These are phyloP conservation scores for Caenorhabditis parvicauda DNA, from an alignment of 2,888 invertebrate genomes.

Conservation along the genomic window DNA sequence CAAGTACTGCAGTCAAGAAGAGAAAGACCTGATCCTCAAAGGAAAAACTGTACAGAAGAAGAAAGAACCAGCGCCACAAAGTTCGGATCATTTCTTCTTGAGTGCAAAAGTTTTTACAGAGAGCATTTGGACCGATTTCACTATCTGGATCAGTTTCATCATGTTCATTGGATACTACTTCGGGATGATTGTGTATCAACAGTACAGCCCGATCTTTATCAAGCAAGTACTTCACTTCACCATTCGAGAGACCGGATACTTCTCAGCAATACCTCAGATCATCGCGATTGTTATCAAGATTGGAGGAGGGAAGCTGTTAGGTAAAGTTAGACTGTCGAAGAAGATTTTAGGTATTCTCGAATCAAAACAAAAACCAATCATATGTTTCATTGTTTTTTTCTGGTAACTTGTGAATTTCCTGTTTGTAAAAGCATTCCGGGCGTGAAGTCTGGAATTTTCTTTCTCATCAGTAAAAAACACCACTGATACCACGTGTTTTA, in stretches of 20 bases:
- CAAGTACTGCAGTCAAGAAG: slow-evolving; percentile 12
- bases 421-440: too few species aligned
- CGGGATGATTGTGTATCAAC: slow-evolving; percentile 41
- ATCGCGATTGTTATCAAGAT: slow-evolving; percentile 35
- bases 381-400: too few species aligned
- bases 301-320: slow-evolving; percentile 25
- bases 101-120: background rate
- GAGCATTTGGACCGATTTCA: slow-evolving; percentile 18
- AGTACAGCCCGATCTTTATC: slow-evolving; percentile 39
- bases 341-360: too few species aligned
- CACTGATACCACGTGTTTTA: too few species aligned
- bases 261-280: slow-evolving; percentile 36
- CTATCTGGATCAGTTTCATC: slow-evolving; percentile 35
- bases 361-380: too few species aligned
- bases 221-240: slow-evolving; percentile 35
- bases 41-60: slow-evolving; percentile 17
- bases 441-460: too few species aligned
- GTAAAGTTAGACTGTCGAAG: slow-evolving; percentile 3
- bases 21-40: slow-evolving; percentile 22
- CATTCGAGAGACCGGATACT: slow-evolving; percentile 37
- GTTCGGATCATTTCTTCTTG: background rate
- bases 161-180: slow-evolving; percentile 38
- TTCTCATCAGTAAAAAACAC: too few species aligned
- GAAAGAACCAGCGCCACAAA: slow-evolving; percentile 20
- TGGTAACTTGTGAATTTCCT: too few species aligned